Conservation (phyloP, 2,888 invertebrate species). For the Vanessa cardui region DNA sequence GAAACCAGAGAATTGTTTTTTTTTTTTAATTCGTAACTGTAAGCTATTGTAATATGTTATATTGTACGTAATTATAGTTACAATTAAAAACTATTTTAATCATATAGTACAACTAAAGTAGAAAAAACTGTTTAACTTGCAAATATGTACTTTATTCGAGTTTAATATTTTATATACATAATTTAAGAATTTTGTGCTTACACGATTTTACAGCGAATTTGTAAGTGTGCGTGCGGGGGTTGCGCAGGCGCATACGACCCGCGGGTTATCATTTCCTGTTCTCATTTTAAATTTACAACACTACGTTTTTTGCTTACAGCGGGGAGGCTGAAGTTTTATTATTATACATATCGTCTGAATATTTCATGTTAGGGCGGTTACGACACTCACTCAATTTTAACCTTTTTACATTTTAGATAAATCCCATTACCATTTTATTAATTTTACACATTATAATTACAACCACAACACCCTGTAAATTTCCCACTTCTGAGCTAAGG, state of each 20-base stretch:
- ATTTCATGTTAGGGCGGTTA: slow-evolving; percentile 25
- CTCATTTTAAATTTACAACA: slow-evolving; percentile 80
- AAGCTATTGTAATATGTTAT: background rate
- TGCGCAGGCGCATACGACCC: slow-evolving; percentile 64
- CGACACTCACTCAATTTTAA: background rate
- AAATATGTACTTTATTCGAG: too few species aligned
- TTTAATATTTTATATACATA: too few species aligned
- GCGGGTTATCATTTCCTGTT: slow-evolving; percentile 83
- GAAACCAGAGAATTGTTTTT: background rate
- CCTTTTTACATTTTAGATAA: too few species aligned
- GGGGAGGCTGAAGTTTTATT: slow-evolving; percentile 53
- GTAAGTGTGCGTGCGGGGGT: slow-evolving; percentile 53
- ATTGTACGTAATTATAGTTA: background rate
- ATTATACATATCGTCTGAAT: slow-evolving; percentile 35
- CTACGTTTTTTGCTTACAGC: slow-evolving; percentile 63
- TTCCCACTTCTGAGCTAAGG: too few species aligned
- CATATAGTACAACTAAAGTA: too few species aligned
- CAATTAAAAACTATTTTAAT: too few species aligned
- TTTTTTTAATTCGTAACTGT: background rate
- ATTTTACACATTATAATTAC: too few species aligned
- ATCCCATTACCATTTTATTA: too few species aligned
- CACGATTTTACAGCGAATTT: slow-evolving; percentile 51
- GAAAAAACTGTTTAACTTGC: too few species aligned
- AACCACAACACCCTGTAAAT: too few species aligned
- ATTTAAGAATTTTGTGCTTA: too few species aligned